Evolutionary conservation across 2,797 vertebrate species (phyloP).

Genomic region (Emydoidea blandingii): DNA sequence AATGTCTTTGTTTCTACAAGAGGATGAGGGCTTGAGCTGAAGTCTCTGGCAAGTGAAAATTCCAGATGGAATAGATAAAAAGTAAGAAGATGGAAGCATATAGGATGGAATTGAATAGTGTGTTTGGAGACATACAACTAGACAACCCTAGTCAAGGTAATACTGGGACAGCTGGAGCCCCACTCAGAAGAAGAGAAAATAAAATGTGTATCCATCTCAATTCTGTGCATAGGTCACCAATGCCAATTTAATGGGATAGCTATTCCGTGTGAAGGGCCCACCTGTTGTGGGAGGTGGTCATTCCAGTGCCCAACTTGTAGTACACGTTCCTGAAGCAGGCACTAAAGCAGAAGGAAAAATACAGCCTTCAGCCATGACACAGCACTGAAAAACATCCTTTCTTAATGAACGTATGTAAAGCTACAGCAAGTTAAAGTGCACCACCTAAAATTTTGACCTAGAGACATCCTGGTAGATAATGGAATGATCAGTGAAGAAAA

Average conservation of each 20-base stretch:
- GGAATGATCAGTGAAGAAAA: not conserved
- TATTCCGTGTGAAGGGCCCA: not conserved
- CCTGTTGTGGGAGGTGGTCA: not conserved
- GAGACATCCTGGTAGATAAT: not conserved
- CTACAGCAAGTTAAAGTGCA: not conserved
- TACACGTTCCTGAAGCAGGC: not conserved
- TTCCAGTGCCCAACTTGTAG: not conserved
- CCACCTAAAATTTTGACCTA: not conserved
- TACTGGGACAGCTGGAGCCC: not conserved
- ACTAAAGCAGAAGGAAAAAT: not conserved
- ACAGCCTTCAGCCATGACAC: not conserved
- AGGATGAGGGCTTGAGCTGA: not conserved
- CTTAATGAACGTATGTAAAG: not conserved
- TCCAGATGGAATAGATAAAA: not conserved
- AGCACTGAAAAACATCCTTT: not conserved
- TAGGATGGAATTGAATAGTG: not conserved
- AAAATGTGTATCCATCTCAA: not conserved
- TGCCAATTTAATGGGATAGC: slow-evolving; percentile 2
- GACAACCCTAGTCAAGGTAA: not conserved
- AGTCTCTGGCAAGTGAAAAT: not conserved
- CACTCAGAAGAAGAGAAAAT: not conserved
- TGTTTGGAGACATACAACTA: not conserved
- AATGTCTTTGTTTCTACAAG: not conserved
- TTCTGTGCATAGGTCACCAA: not conserved
- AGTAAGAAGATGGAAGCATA: not conserved